These are phyloP conservation scores for Pangasius krempfi DNA, from an alignment of 2,797 vertebrate species.

Conservation along the genomic window DNA sequence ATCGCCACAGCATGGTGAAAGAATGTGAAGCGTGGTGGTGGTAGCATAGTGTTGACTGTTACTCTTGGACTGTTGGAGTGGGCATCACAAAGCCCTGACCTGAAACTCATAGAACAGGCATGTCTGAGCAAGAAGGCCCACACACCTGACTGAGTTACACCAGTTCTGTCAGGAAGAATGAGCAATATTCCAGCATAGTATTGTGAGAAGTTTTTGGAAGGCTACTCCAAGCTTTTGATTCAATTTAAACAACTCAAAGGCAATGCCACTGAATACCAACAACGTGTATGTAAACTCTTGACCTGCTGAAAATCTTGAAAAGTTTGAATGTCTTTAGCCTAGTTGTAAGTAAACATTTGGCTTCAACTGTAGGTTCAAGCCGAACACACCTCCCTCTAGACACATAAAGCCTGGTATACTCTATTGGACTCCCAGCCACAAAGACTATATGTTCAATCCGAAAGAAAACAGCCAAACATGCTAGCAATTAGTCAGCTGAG, in stretches of 20 bases:
- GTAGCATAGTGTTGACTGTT: not conserved
- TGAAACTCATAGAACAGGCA: not conserved
- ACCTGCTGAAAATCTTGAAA: not conserved
- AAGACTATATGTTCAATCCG: not conserved
- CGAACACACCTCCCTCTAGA: not conserved
- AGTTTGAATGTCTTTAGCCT: not conserved
- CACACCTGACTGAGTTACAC: not conserved
- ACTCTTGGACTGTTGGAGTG: not conserved
- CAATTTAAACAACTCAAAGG: not conserved
- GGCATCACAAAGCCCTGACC: not conserved
- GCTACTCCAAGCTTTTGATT: not conserved
- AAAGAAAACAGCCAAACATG: not conserved
- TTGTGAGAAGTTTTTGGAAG: not conserved
- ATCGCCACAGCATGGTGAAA: not conserved
- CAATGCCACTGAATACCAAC: not conserved
- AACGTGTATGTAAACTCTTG: not conserved
- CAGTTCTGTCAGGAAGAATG: not conserved
- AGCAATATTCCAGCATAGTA: not conserved
- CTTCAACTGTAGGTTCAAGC: not conserved
- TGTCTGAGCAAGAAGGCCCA: not conserved
- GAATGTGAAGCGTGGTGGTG: not conserved
- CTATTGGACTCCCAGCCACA: not conserved
- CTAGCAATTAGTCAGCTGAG: not conserved
- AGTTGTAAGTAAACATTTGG: not conserved
- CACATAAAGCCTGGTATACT: not conserved